phyloP scores from a whole-genome alignment of 1,140 invertebrate species.

The Andricus grossulariae region DNA sequence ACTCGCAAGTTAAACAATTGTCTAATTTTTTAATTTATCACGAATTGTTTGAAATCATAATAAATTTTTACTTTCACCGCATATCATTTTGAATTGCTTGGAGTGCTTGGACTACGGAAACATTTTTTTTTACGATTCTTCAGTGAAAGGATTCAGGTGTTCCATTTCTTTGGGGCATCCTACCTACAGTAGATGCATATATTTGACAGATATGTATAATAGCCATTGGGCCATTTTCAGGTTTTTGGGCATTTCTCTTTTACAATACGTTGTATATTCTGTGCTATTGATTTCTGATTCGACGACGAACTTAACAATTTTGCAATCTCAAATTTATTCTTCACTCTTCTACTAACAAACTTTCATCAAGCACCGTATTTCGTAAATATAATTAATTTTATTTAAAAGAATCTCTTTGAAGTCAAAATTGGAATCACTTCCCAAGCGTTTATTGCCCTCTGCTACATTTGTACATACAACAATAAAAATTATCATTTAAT shows the following conservation, averaged over 20 bases:
- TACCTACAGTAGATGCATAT: slow-evolving; percentile 28
- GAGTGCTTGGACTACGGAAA: neutral
- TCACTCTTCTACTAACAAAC: slow-evolving; percentile 52
- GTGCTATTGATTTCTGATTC: slow-evolving; percentile 68
- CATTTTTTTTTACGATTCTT: slow-evolving; percentile 21
- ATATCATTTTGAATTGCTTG: no score
- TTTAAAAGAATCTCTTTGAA: neutral
- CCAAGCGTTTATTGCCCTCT: no score
- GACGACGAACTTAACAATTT: slow-evolving; percentile 58
- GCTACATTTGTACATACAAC: no score
- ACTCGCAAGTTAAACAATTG: no score
- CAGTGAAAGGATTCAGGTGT: slow-evolving; percentile 21
- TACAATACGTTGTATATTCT: slow-evolving; percentile 61
- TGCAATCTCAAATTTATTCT: slow-evolving; percentile 50
- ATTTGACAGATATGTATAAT: slow-evolving; percentile 15
- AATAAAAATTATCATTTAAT: neutral
- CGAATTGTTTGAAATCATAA: no score
- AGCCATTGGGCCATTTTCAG: slow-evolving; percentile 48
- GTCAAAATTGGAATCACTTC: neutral
- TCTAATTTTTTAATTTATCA: no score
- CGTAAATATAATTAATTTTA: slow-evolving; percentile 6
- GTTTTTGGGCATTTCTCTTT: slow-evolving; percentile 52
- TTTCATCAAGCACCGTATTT: slow-evolving; percentile 47
- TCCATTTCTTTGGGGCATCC: slow-evolving; percentile 24
- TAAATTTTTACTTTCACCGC: no score